phyloP scores from a whole-genome alignment of 2,888 invertebrate genomes.

The Nephrotoma guestfalica region DNA sequence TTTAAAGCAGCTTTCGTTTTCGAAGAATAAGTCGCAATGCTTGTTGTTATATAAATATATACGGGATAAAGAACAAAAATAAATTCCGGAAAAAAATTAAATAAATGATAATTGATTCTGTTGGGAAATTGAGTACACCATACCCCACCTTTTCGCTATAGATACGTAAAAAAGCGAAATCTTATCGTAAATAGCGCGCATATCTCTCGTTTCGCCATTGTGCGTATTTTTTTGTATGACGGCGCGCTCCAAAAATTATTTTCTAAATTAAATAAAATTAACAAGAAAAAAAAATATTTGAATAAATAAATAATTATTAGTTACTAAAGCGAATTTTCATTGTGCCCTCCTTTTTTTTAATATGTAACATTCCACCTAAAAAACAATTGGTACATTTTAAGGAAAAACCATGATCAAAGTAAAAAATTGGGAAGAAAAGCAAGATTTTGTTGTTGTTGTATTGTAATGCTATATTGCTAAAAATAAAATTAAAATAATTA shows the following conservation, averaged over 20 bases:
- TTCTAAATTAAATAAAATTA: not conserved
- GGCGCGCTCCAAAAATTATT: not conserved
- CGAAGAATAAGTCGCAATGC: too few relatives aligned
- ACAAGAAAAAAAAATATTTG: not conserved
- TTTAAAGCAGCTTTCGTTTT: too few relatives aligned
- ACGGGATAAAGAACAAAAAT: too few relatives aligned
- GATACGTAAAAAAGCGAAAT: too few relatives aligned
- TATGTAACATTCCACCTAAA: not conserved
- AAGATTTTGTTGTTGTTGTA: not conserved
- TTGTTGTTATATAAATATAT: too few relatives aligned
- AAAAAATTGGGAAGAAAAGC: not conserved
- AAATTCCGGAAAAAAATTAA: too few relatives aligned
- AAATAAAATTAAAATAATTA: too few relatives aligned
- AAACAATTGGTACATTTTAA: not conserved
- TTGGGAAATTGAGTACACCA: too few relatives aligned
- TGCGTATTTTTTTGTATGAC: not conserved
- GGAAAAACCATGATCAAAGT: not conserved
- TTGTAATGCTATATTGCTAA: not conserved
- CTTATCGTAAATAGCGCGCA: not conserved
- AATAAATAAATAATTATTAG: not conserved
- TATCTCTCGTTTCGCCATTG: not conserved
- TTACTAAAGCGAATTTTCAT: not conserved
- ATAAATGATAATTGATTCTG: too few relatives aligned
- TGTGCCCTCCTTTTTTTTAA: not conserved
- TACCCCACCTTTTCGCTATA: too few relatives aligned